These are phyloP conservation scores for Andricus quercusramuli DNA, from an alignment of 2,888 invertebrate genomes.

Conservation along the genomic window DNA sequence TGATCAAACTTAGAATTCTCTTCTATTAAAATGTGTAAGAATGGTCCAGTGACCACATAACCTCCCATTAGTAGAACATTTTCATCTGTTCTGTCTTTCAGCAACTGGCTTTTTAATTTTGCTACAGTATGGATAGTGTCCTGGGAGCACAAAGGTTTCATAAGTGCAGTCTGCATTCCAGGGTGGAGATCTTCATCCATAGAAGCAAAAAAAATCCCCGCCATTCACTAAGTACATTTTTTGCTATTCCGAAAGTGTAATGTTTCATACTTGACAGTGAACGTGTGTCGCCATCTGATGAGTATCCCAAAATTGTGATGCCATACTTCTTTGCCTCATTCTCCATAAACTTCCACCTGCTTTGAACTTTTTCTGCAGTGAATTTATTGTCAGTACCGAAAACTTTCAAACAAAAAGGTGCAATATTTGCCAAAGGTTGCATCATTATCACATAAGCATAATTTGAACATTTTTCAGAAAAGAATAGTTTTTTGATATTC, in stretches of 20 bases:
- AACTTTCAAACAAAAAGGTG: slow-evolving; percentile 49
- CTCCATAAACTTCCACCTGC: slow-evolving; percentile 50
- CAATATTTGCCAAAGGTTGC: not conserved
- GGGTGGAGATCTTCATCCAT: too few species aligned
- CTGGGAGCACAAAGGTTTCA: too few species aligned
- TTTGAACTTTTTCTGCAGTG: slow-evolving; percentile 45
- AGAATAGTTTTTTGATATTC: not conserved
- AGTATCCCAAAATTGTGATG: slow-evolving; percentile 54
- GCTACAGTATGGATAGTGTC: too few species aligned
- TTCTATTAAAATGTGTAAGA: not conserved
- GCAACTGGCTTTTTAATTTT: too few species aligned
- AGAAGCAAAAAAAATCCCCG: too few species aligned
- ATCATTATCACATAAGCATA: not conserved
- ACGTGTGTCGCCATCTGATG: slow-evolving; percentile 53
- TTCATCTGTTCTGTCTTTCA: too few species aligned
- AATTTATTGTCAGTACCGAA: slow-evolving; percentile 58
- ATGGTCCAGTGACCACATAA: not conserved
- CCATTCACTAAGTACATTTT: not conserved
- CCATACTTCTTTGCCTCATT: slow-evolving; percentile 43
- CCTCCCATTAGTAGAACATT: too few species aligned
- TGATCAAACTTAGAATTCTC: not conserved
- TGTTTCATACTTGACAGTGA: slow-evolving; percentile 53
- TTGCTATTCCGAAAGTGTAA: not conserved
- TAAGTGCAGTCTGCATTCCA: too few species aligned
- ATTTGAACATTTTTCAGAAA: not conserved